Conservation (phyloP, 1,140 invertebrate species). For the Aphelenchoides avenae region DNA sequence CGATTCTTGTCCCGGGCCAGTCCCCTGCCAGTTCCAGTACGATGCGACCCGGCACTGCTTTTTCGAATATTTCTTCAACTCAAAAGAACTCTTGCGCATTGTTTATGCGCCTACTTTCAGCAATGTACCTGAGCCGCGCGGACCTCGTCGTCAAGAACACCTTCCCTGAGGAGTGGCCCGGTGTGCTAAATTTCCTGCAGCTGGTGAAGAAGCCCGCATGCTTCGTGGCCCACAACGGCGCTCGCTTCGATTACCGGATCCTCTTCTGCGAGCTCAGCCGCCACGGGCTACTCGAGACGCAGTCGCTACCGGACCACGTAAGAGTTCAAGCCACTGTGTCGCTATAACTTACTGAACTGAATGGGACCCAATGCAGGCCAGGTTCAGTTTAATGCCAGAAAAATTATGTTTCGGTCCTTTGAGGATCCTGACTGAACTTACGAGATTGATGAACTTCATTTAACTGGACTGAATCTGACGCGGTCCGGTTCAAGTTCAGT, state of each 20-base stretch:
- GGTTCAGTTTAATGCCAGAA: too few relatives aligned
- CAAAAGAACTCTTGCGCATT: not conserved
- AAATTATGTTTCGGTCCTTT: slow-evolving; percentile 2
- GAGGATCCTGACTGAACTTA: too few relatives aligned
- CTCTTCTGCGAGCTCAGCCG: slow-evolving; percentile 29
- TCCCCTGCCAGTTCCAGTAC: too few relatives aligned
- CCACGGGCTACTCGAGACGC: slow-evolving; percentile 9
- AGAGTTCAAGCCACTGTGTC: slow-evolving; percentile 1
- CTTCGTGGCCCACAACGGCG: slow-evolving; percentile 44
- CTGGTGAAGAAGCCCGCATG: slow-evolving; percentile 35
- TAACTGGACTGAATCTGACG: too few relatives aligned
- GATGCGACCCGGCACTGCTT: too few relatives aligned
- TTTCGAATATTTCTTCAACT: slow-evolving; percentile 1
- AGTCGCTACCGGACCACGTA: slow-evolving; percentile 20
- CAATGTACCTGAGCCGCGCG: not conserved
- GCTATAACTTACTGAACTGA: not conserved
- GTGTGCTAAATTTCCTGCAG: slow-evolving; percentile 32
- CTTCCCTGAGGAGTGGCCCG: slow-evolving; percentile 44
- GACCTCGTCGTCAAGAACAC: slow-evolving; percentile 32
- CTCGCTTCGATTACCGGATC: slow-evolving; percentile 42
- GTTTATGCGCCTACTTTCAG: slow-evolving; percentile 12
- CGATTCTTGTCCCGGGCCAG: too few relatives aligned
- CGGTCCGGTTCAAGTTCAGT: too few relatives aligned
- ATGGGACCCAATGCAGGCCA: too few relatives aligned
- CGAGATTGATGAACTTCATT: too few relatives aligned